These are phyloP conservation scores for Ardeotis arabs DNA, from an alignment of 2,113 vertebrate species.

Conservation along the genomic window DNA sequence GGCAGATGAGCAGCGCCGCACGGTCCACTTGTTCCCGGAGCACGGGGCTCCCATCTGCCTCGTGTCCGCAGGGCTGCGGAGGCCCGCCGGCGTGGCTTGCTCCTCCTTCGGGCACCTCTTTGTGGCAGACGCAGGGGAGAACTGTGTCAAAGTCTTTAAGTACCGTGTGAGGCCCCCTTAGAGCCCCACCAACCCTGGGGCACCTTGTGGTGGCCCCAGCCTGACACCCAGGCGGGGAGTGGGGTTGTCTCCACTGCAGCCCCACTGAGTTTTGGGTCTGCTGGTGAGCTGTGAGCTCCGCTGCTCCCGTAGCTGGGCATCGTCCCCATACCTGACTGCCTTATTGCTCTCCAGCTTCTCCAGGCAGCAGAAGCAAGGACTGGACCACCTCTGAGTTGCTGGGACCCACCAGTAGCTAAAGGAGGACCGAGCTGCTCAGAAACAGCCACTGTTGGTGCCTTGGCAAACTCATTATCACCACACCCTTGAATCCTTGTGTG, in stretches of 20 bases:
- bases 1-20: conserved; percentile 49
- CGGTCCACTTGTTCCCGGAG: conserved; percentile 62
- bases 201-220: background rate
- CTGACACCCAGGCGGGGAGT: background rate
- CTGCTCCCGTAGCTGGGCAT: background rate
- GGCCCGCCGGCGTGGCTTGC: conserved; percentile 55
- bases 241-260: background rate
- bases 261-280: background rate
- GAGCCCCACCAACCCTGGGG: background rate
- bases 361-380: background rate
- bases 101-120: conserved; percentile 61
- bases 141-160: conserved; percentile 68
- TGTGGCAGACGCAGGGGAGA: conserved; percentile 62
- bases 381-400: background rate
- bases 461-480: background rate
- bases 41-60: conserved; percentile 53
- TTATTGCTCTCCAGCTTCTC: background rate
- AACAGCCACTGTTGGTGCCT: fast-evolving
- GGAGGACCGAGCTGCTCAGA: background rate
- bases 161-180: background rate
- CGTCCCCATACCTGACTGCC: background rate
- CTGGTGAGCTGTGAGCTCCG: background rate
- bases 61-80: conserved; percentile 53
- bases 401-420: background rate
- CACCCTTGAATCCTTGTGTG: fast-evolving